These are phyloP conservation scores for Glyphotaelius pellucidus DNA, from an alignment of 2,888 invertebrate genomes.

Conservation along the genomic window DNA sequence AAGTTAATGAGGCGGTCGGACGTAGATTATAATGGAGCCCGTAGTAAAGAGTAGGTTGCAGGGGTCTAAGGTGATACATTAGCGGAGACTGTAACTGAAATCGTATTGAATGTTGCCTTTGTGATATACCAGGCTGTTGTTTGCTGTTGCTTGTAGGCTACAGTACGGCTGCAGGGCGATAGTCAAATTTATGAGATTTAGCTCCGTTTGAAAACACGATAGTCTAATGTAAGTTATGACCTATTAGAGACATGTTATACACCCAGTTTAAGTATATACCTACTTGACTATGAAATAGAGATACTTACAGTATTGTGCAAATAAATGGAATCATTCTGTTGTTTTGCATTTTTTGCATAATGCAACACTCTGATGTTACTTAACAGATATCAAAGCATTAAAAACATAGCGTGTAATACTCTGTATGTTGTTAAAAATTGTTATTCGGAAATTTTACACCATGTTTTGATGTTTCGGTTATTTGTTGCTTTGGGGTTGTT, in stretches of 20 bases:
- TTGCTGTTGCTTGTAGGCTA: not conserved
- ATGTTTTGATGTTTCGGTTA: too few relatives aligned
- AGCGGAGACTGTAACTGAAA: conserved; percentile 9
- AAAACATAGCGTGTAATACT: too few relatives aligned
- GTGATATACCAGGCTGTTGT: conserved; percentile 4
- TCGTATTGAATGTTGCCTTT: not conserved
- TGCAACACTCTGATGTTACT: too few relatives aligned
- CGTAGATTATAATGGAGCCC: conserved; percentile 38
- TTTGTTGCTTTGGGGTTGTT: too few relatives aligned
- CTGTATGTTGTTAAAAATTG: too few relatives aligned
- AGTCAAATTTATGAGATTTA: not conserved
- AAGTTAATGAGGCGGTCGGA: conserved; percentile 38
- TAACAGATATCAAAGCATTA: too few relatives aligned
- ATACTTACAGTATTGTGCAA: too few relatives aligned
- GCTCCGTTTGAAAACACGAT: not conserved
- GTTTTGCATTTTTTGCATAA: too few relatives aligned
- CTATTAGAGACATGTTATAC: not conserved
- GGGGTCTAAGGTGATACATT: conserved; percentile 45
- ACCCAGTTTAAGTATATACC: not conserved
- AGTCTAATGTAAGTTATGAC: not conserved
- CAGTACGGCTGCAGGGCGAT: not conserved
- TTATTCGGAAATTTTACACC: too few relatives aligned
- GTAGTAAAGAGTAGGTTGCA: conserved; percentile 14
- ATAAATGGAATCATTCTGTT: too few relatives aligned
- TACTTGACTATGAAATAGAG: not conserved